Base-by-base conservation (phyloP, 1,140 invertebrate genomes). In the Neuroterus valhalla region DNA sequence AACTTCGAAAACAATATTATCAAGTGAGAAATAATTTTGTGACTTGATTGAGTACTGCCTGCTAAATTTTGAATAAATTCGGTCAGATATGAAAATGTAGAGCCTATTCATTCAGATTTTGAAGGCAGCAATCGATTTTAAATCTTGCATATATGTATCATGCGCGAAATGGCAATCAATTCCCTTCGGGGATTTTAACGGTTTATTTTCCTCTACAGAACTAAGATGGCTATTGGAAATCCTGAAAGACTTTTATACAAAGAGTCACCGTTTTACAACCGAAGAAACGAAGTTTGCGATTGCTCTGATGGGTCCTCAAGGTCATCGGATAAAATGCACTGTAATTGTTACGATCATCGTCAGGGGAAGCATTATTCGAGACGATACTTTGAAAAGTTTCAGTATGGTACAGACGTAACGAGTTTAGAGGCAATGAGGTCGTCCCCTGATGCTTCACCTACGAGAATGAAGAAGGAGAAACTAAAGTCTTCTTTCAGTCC, bases 301-400 rank as follows among this genome's bases (percentile, higher is more conserved):
- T 17, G 17, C n/a, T 38, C 10, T 62, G 26, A 15, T 17, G 69
- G 52, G 43, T 19, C 43, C 8, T 62, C 14, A 52, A 78, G 31
- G n/a, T 78, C 5, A 74, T 46, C 14, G 23, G 44, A 45, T 14
- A 70, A 11, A 26, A 43, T 10, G 21, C 26, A 48, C 12, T 38
- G 55, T 23, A 74, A 77, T 43, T 17, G 11, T 71, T 66, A 66
- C 38, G 3, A 12, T 43, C 8, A 17, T 8, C 6, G 31, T 26
- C 23, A 74, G 44, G 68, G n/a, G 19, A 23, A 42, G 17, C 10
- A n/a, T 45, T 44, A 46, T 31, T n/a, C 23, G 42, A 62, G 31
- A 62, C 23, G 12, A 62, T 62, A 31, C 55, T 62, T 62, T 62
- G 23, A 62, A 62, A 62, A 62, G 55, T 62, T 62, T 62, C 55